These are phyloP conservation scores for Podarcis raffonei DNA, from an alignment of 2,113 vertebrate species.

Conservation along the genomic window DNA sequence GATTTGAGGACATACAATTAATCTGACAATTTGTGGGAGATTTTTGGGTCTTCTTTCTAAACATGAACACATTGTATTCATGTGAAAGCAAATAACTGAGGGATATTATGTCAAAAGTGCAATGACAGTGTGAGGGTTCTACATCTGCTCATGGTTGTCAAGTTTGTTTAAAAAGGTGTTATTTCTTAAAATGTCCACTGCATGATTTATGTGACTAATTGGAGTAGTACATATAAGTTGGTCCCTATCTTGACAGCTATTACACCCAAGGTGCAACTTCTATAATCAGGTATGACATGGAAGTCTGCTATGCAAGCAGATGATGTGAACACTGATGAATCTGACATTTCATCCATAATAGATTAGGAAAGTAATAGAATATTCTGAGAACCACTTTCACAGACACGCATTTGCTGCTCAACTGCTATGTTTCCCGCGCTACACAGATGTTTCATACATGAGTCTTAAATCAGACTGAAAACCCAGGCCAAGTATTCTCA, in stretches of 20 bases:
- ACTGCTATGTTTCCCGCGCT: constrained; percentile 36
- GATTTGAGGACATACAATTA: not conserved
- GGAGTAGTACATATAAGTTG: constrained; percentile 11
- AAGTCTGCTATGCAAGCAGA: constrained; percentile 20
- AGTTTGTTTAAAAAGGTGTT: not conserved
- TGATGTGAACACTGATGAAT: constrained; percentile 41
- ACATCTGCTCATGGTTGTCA: not conserved
- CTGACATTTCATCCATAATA: constrained; percentile 62
- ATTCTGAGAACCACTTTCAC: constrained; percentile 40
- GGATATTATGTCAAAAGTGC: not conserved
- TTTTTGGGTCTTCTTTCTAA: not conserved
- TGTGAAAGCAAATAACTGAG: not conserved
- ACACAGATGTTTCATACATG: constrained; percentile 2
- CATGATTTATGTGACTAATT: constrained; percentile 41
- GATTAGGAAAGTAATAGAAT: constrained; percentile 55
- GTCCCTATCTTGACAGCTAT: constrained; percentile 33
- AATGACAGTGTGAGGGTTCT: not conserved
- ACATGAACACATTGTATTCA: not conserved
- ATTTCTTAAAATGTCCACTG: constrained; percentile 43
- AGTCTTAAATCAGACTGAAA: constrained; percentile 35
- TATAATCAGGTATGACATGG: constrained; percentile 43
- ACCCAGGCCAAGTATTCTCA: constrained; percentile 39
- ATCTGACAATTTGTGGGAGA: not conserved
- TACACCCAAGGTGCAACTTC: constrained; percentile 49
- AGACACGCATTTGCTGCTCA: constrained; percentile 48